Conservation (phyloP, 1,140 invertebrate genomes). For the Drosophila lacteicornis region DNA sequence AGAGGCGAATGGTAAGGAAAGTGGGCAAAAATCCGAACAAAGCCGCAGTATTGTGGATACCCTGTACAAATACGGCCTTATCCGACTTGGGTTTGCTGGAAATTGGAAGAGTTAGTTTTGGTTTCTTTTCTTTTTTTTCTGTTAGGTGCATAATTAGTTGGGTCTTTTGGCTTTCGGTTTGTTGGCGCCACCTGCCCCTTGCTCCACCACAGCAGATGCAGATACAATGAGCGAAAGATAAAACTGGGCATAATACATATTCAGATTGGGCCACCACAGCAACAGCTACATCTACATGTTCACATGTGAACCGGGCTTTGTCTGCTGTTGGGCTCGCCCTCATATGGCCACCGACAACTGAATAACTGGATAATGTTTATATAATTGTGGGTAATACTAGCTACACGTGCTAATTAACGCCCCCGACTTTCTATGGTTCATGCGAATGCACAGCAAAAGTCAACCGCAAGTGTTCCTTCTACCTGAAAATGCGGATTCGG, state of each 20-base stretch:
- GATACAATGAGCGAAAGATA: slow-evolving; percentile 51
- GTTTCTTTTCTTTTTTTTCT: slow-evolving; percentile 11
- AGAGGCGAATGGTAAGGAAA: slow-evolving; percentile 5
- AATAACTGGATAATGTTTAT: slow-evolving; percentile 73
- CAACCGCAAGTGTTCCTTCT: slow-evolving; percentile 46
- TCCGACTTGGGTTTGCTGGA: background rate
- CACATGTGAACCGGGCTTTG: slow-evolving; percentile 43
- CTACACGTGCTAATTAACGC: slow-evolving; percentile 59
- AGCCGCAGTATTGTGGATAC: slow-evolving; percentile 60
- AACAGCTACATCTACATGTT: slow-evolving; percentile 2
- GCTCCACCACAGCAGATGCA: slow-evolving; percentile 33
- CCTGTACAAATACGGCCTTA: slow-evolving; percentile 16
- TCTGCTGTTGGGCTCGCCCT: slow-evolving; percentile 31
- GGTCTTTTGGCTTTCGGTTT: slow-evolving; percentile 36
- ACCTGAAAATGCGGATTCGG: slow-evolving; percentile 4
- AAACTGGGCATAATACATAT: slow-evolving; percentile 52
- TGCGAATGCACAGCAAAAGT: slow-evolving; percentile 22
- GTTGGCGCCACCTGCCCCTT: slow-evolving; percentile 33
- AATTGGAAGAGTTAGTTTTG: slow-evolving; percentile 17
- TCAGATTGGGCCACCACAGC: slow-evolving; percentile 47
- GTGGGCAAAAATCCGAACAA: slow-evolving; percentile 50
- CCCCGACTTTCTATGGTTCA: slow-evolving; percentile 45
- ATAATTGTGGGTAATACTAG: slow-evolving; percentile 64
- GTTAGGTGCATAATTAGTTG: slow-evolving; percentile 68
- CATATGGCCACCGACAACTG: slow-evolving; percentile 22